These are phyloP conservation scores for Eupelmus urozonus DNA, from an alignment of 2,888 invertebrate species.

Conservation along the genomic window DNA sequence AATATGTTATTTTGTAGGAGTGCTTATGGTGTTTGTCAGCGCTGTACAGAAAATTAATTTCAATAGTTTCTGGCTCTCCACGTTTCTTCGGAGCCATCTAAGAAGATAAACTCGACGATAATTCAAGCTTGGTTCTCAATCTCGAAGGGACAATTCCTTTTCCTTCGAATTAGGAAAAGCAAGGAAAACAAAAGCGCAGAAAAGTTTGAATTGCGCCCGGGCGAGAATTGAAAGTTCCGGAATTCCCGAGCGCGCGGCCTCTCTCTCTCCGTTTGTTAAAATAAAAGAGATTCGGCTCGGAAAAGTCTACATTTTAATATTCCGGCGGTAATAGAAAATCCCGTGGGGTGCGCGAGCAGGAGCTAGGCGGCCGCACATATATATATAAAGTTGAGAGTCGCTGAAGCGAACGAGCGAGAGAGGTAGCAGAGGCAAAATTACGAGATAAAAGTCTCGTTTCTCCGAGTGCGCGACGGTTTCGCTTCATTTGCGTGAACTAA, in stretches of 20 bases:
- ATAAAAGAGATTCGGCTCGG: constrained; percentile 30
- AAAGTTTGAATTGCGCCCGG: background rate
- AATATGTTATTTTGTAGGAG: no score
- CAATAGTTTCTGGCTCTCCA: no score
- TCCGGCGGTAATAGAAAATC: constrained; percentile 53
- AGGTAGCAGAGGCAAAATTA: constrained; percentile 64
- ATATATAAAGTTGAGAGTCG: constrained; percentile 44
- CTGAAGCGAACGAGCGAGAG: constrained; percentile 31
- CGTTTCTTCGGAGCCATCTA: no score
- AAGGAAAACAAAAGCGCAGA: background rate
- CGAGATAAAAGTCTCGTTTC: constrained; percentile 67
- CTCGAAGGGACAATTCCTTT: no score
- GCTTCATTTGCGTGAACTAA: constrained; percentile 66
- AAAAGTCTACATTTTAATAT: constrained; percentile 54
- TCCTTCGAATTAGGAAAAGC: background rate
- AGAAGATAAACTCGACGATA: no score
- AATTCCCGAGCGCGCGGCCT: constrained; percentile 3
- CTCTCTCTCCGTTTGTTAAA: constrained; percentile 21
- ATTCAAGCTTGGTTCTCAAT: no score
- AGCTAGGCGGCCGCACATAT: no score
- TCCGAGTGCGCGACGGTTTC: constrained; percentile 60
- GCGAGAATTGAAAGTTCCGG: constrained; percentile 44
- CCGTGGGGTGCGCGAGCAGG: background rate
- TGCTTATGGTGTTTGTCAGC: no score
- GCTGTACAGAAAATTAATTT: no score